Percentiles rank a stretch among this genome's conserved stretches.
Conservation (phyloP, 1,140 invertebrate genomes). For the Homalodisca vitripennis region DNA sequence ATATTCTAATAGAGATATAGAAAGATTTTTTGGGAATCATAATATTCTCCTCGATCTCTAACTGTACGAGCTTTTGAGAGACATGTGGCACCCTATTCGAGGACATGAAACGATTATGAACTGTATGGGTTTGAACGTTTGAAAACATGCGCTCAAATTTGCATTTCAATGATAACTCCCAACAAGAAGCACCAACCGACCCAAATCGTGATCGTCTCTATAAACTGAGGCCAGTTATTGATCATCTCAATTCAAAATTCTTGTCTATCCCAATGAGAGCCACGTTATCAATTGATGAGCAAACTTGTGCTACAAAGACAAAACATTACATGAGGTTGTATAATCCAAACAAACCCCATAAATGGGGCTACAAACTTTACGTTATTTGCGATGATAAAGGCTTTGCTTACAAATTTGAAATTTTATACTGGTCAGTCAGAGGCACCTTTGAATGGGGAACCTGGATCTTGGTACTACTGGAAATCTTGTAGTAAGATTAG, state of each 20-base stretch:
- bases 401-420: conserved; percentile 44
- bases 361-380: conserved; percentile 45
- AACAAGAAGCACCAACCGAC: neutral
- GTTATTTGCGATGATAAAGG: conserved; percentile 38
- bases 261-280: conserved; percentile 40
- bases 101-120: neutral
- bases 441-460: conserved; percentile 34
- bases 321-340: conserved; percentile 44
- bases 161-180: conserved; percentile 17
- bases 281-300: conserved; percentile 43
- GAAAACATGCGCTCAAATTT: conserved; percentile 3
- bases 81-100: conserved; percentile 15
- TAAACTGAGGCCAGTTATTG: conserved; percentile 19
- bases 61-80: neutral
- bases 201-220: conserved; percentile 8
- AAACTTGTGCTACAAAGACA: conserved; percentile 45
- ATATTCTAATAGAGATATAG: neutral
- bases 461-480: conserved; percentile 39
- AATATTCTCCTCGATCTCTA: conserved; percentile 14
- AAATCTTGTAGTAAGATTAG: conserved; percentile 41
- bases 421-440: conserved; percentile 42
- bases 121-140: conserved; percentile 5
- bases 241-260: conserved; percentile 4
- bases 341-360: conserved; percentile 45
- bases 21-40: conserved; percentile 18